Conservation (phyloP, 2,888 invertebrate species). For the Epistrophe eligans region DNA sequence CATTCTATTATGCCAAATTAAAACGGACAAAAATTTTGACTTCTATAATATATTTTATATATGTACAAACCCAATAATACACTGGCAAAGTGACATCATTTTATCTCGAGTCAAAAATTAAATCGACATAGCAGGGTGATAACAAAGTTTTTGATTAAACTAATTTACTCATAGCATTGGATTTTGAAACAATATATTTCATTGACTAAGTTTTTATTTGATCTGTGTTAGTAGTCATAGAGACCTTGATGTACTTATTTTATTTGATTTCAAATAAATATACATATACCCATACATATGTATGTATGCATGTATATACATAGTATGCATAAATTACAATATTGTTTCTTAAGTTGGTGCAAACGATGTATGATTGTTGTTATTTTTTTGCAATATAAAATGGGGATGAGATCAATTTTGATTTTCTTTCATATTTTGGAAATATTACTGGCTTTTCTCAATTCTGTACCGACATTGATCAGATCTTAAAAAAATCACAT, state of each 20-base stretch:
- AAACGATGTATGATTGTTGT: background rate
- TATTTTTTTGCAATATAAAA: background rate
- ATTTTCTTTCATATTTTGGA: too few relatives aligned
- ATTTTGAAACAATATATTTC: background rate
- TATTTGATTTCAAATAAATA: background rate
- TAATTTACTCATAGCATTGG: background rate
- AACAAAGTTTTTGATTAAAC: slow-evolving; percentile 47
- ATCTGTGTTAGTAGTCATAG: background rate
- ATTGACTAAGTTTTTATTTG: slow-evolving; percentile 3
- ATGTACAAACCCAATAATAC: slow-evolving; percentile 14
- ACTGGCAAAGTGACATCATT: slow-evolving; percentile 56
- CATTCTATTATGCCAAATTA: background rate
- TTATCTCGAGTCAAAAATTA: slow-evolving; percentile 53
- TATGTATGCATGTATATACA: background rate
- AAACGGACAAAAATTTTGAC: slow-evolving; percentile 16
- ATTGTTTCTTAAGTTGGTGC: background rate
- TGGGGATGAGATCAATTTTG: too few relatives aligned
- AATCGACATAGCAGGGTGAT: slow-evolving; percentile 42
- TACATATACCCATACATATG: background rate
- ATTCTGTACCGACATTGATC: too few relatives aligned
- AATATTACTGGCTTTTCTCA: too few relatives aligned
- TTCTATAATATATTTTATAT: slow-evolving; percentile 24
- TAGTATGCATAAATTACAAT: background rate
- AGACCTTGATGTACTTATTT: background rate
- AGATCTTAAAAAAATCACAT: too few relatives aligned